These are phyloP conservation scores for Eurystomus gularis DNA, from an alignment of 2,113 vertebrate genomes.

Conservation along the genomic window DNA sequence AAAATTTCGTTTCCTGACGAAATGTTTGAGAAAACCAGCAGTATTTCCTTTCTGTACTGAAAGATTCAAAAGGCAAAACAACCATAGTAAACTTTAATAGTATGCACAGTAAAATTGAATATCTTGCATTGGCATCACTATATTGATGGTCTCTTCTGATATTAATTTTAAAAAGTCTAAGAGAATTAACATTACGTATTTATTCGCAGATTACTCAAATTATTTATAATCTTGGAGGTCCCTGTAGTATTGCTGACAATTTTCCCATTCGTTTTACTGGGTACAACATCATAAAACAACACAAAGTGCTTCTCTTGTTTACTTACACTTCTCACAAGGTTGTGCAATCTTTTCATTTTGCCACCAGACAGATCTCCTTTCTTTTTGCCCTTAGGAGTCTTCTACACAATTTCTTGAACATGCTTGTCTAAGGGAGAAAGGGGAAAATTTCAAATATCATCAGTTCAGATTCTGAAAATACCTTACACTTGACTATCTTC, in stretches of 20 bases:
- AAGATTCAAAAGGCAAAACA: not conserved
- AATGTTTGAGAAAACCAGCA: not conserved
- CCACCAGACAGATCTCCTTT: not conserved
- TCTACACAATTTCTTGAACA: not conserved
- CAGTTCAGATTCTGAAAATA: not conserved
- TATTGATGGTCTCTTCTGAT: not conserved
- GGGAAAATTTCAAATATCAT: not conserved
- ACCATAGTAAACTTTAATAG: not conserved
- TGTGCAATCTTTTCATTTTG: not conserved
- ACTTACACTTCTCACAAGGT: not conserved
- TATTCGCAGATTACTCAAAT: constrained; percentile 9
- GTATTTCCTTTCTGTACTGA: not conserved
- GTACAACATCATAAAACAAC: not conserved
- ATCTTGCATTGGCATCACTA: not conserved
- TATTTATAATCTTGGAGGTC: not conserved
- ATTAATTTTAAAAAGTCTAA: not conserved
- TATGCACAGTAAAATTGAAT: not conserved
- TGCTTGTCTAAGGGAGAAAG: not conserved
- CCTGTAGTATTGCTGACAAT: not conserved
- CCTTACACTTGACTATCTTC: not conserved
- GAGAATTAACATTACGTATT: not conserved
- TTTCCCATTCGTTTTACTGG: not conserved
- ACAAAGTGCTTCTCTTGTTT: not conserved
- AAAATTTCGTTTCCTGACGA: not conserved
- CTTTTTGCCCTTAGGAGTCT: not conserved